Evolutionary conservation across 2,888 invertebrate species (phyloP).

Genomic region (Apoda limacodes): DNA sequence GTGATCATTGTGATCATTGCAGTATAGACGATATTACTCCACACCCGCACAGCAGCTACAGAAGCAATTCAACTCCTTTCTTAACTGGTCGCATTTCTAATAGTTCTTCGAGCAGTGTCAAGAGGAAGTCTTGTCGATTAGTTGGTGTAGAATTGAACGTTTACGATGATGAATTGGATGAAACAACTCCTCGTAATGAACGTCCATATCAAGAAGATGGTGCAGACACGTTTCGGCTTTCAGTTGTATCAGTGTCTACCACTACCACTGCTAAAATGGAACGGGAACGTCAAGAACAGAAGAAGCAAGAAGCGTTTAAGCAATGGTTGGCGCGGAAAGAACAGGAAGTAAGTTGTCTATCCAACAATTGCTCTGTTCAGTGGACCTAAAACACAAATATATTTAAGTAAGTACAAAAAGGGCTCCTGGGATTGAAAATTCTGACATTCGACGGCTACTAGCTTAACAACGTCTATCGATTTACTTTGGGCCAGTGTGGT

Average conservation of each 20-base stretch:
- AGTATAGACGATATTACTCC: slow-evolving; percentile 48
- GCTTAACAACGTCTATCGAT: no score
- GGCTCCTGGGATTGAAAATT: no score
- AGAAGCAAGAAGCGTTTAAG: slow-evolving; percentile 48
- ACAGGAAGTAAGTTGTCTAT: slow-evolving; percentile 52
- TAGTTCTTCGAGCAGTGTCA: slow-evolving; percentile 41
- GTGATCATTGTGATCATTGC: slow-evolving; percentile 37
- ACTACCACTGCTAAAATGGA: slow-evolving; percentile 58
- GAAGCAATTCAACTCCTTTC: slow-evolving; percentile 56
- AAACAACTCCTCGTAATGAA: slow-evolving; percentile 40
- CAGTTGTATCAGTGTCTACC: slow-evolving; percentile 53
- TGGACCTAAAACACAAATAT: no score
- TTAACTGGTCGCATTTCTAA: slow-evolving; percentile 47
- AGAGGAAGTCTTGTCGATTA: slow-evolving; percentile 50
- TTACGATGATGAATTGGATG: slow-evolving; percentile 20
- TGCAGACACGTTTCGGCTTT: slow-evolving; percentile 53
- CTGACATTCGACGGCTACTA: no score
- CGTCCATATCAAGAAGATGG: slow-evolving; percentile 51
- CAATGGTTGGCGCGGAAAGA: slow-evolving; percentile 57
- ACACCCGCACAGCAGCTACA: slow-evolving; percentile 52
- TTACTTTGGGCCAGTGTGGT: no score
- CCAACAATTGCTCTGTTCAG: no score
- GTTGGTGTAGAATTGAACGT: slow-evolving; percentile 19
- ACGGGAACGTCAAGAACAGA: slow-evolving; percentile 48
- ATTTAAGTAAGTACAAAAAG: no score